Conservation (phyloP, 2,797 vertebrate species). For the Gymnoscopelus microlampas region DNA sequence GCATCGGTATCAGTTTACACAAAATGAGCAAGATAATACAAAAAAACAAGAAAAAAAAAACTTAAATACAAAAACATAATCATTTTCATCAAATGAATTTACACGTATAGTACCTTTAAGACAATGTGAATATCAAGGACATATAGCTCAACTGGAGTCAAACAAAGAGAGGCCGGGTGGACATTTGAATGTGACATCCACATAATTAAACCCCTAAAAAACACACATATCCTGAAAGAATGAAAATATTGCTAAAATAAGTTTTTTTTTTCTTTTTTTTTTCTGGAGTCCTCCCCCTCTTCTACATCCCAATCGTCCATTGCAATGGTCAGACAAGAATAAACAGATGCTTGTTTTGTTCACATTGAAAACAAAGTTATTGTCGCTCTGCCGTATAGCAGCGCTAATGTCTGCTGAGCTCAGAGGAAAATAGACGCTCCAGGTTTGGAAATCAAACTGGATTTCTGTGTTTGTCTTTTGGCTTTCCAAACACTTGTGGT, state of each 20-base stretch:
- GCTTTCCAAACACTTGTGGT: constrained; percentile 47
- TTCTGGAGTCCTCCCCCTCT: constrained; percentile 19
- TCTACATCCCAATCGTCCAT: constrained; percentile 42
- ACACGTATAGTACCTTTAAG: constrained; percentile 76
- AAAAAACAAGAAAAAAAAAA: constrained; percentile 65
- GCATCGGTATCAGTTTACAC: constrained; percentile 69
- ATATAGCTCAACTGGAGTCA: constrained; percentile 66
- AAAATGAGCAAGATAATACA: constrained; percentile 75
- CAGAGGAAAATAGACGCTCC: constrained; percentile 45
- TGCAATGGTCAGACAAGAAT: constrained; percentile 67
- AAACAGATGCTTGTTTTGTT: constrained; percentile 65
- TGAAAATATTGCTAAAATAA: constrained; percentile 86
- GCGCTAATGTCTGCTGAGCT: constrained; percentile 58
- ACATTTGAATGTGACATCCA: constrained; percentile 48
- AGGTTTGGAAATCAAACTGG: constrained; percentile 58
- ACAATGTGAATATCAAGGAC: constrained; percentile 81
- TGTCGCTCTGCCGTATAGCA: constrained; percentile 48
- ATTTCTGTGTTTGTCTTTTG: constrained; percentile 56
- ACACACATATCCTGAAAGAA: constrained; percentile 78
- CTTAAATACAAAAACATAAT: constrained; percentile 71
- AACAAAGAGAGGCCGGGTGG: constrained; percentile 63
- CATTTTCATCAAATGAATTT: constrained; percentile 74
- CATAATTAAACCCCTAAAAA: constrained; percentile 56
- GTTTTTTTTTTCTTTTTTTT: constrained; percentile 54
- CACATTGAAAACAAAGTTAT: constrained; percentile 27